phyloP scores from a whole-genome alignment of 2,113 vertebrate genomes.

The Poeciliopsis prolifica region DNA sequence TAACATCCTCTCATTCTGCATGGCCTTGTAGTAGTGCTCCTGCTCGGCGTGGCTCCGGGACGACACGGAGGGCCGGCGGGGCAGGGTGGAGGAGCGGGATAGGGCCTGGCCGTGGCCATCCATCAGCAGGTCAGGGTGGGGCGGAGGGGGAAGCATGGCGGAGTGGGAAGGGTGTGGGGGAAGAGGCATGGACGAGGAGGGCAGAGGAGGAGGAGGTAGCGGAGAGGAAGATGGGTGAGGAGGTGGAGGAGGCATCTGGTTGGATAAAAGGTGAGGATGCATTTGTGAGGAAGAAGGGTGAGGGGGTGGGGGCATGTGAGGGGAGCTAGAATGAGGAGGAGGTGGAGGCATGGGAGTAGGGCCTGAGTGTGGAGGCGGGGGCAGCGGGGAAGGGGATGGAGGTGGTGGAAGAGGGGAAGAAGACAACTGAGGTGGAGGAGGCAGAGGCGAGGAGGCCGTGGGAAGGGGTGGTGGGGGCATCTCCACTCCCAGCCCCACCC shows the following conservation, averaged over 20 bases:
- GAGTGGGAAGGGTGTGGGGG: slow-evolving; percentile 68
- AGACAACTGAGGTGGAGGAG: slow-evolving; percentile 62
- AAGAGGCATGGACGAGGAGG: slow-evolving; percentile 31
- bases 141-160: slow-evolving; percentile 71
- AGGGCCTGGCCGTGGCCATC: slow-evolving; percentile 69
- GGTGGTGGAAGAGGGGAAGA: slow-evolving; percentile 63
- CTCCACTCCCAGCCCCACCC: slow-evolving; percentile 42
- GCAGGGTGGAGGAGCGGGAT: slow-evolving; percentile 85
- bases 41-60: slow-evolving; percentile 75
- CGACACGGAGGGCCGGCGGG: slow-evolving; percentile 78
- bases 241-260: slow-evolving; percentile 35
- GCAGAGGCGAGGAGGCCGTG: slow-evolving; percentile 62
- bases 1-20: slow-evolving; percentile 77
- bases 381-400: slow-evolving; percentile 52
- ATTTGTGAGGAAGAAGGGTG: slow-evolving; percentile 23
- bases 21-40: slow-evolving; percentile 78
- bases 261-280: slow-evolving; percentile 35
- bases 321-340: slow-evolving; percentile 25
- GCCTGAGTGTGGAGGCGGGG: slow-evolving; percentile 46
- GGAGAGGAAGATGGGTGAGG: slow-evolving; percentile 32
- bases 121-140: slow-evolving; percentile 84
- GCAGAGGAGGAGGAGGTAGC: slow-evolving; percentile 41
- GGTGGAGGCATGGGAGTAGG: slow-evolving; percentile 41
- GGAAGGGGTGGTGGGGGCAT: slow-evolving; percentile 66
- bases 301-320: slow-evolving; percentile 57